These are phyloP conservation scores for Zosterops borbonicus DNA, from an alignment of 2,113 vertebrate genomes.

Conservation along the genomic window DNA sequence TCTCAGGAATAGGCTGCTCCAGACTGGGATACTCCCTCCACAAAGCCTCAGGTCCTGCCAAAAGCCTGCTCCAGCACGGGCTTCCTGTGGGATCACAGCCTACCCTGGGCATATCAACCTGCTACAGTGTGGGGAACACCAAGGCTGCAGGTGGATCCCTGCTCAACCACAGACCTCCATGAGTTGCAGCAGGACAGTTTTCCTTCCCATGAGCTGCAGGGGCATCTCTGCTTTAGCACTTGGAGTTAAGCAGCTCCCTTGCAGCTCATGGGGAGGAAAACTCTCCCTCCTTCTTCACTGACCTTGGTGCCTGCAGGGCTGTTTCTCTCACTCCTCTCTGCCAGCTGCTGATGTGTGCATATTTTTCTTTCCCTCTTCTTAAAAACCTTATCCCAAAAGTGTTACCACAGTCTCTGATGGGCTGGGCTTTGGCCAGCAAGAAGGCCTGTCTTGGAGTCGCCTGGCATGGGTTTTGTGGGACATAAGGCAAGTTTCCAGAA, in stretches of 20 bases:
- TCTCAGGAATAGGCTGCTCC: not conserved
- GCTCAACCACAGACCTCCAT: not conserved
- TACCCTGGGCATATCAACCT: not conserved
- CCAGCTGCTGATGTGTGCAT: not conserved
- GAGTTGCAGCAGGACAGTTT: not conserved
- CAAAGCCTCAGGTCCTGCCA: not conserved
- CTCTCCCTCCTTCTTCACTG: not conserved
- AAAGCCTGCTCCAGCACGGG: not conserved
- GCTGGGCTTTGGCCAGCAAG: not conserved
- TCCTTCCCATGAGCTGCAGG: too few relatives aligned
- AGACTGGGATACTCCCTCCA: too few relatives aligned
- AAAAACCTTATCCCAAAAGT: not conserved
- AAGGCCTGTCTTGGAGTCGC: fast-evolving
- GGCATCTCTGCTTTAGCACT: not conserved
- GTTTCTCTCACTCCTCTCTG: not conserved
- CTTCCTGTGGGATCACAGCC: not conserved
- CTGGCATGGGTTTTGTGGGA: too few relatives aligned
- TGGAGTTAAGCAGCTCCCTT: too few relatives aligned
- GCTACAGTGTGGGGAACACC: fast-evolving
- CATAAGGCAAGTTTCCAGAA: not conserved
- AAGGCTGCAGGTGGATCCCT: not conserved
- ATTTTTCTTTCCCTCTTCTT: fast-evolving
- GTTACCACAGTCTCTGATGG: too few relatives aligned
- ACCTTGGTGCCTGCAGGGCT: not conserved
- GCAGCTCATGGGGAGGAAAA: too few relatives aligned